These are phyloP conservation scores for Tenthredo distinguenda DNA, from an alignment of 2,888 invertebrate species.

Conservation along the genomic window DNA sequence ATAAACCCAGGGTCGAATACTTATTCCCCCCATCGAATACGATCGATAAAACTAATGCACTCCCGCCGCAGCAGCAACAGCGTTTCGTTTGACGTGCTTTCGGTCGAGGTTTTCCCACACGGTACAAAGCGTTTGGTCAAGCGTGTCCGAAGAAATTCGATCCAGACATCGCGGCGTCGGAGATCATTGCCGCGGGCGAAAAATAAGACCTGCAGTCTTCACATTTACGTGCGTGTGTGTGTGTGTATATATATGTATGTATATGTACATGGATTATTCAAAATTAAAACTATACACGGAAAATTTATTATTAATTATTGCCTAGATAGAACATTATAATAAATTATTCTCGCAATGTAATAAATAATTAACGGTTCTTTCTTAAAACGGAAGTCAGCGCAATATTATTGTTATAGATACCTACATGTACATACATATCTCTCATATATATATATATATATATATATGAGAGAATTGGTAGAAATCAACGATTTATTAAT, in stretches of 20 bases:
- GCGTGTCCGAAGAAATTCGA: slow-evolving; percentile 41
- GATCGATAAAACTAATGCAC: slow-evolving; percentile 34
- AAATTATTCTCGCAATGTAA: not conserved
- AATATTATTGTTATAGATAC: not conserved
- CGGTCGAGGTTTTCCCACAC: slow-evolving; percentile 42
- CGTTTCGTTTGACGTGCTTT: slow-evolving; percentile 20
- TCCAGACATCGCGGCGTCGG: slow-evolving; percentile 43
- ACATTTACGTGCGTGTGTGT: not conserved
- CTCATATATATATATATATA: not conserved
- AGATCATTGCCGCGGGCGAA: slow-evolving; percentile 21
- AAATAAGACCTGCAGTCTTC: not conserved
- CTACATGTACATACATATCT: not conserved
- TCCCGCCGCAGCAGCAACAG: not conserved
- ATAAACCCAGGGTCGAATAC: not conserved
- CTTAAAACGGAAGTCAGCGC: not conserved
- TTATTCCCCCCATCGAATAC: not conserved
- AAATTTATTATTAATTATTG: not conserved
- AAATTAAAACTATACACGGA: too few species aligned
- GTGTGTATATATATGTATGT: not conserved
- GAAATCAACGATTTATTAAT: slow-evolving; percentile 2
- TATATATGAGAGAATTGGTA: not conserved
- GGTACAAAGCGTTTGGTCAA: slow-evolving; percentile 47
- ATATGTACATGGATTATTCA: not conserved
- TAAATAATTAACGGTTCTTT: not conserved
- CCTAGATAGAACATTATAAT: not conserved